These are phyloP conservation scores for Anthopleura sola DNA, from an alignment of 64 coral and sea anemone species.

Conservation along the genomic window DNA sequence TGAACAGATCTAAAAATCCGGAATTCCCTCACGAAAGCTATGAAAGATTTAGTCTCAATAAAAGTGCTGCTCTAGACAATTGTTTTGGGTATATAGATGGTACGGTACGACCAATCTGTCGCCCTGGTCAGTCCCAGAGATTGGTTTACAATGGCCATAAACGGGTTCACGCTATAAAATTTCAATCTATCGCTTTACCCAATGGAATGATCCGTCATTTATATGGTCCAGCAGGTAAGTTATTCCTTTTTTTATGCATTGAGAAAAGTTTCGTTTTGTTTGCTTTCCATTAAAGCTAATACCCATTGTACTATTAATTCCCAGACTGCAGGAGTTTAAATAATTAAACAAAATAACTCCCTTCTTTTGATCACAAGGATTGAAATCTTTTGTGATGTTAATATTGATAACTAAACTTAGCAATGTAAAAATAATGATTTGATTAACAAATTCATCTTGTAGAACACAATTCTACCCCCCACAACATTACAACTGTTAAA, in stretches of 20 bases:
- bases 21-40: conserved; percentile 32
- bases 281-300: neutral
- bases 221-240: conserved; percentile 4
- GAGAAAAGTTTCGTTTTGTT: neutral
- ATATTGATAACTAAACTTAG: too few species aligned
- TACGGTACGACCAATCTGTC: conserved; percentile 11
- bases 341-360: too few species aligned
- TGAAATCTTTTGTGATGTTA: too few species aligned
- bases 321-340: too few species aligned
- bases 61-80: too few species aligned
- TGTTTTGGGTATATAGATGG: neutral
- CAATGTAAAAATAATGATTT: too few species aligned
- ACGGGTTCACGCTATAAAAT: conserved; percentile 8
- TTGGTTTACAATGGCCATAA: conserved; percentile 19
- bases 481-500: too few species aligned
- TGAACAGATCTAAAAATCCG: conserved; percentile 26
- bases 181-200: conserved; percentile 4
- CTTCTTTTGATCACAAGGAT: too few species aligned
- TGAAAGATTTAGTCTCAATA: conserved; percentile 13
- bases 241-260: neutral
- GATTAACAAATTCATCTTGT: too few species aligned
- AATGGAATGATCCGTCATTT: conserved; percentile 3
- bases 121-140: conserved; percentile 4
- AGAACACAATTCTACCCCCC: too few species aligned
- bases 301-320: neutral